Percentiles rank a stretch among this genome's conserved stretches.
Conservation (phyloP, 2,797 vertebrate genomes). For the Dromococcyx pavoninus region DNA sequence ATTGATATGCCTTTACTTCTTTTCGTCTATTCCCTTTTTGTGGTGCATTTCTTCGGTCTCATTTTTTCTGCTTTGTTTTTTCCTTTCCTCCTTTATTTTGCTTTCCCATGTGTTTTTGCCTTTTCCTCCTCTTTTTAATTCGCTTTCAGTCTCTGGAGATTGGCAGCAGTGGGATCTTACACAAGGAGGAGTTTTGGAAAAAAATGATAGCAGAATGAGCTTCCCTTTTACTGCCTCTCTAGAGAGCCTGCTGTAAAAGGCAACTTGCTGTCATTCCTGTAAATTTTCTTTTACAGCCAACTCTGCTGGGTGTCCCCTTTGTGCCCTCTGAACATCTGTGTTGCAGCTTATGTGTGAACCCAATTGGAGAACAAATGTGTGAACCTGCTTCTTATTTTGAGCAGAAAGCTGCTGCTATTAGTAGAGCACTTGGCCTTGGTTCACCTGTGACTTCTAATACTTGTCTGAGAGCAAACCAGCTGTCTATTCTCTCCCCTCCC, state of each 20-base stretch:
- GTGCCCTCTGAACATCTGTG: constrained; percentile 64
- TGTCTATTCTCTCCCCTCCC: background rate
- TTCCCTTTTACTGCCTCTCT: constrained; percentile 22
- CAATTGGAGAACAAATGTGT: constrained; percentile 38
- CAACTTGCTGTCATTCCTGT: constrained; percentile 54
- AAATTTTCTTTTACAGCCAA: constrained; percentile 52
- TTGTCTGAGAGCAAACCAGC: background rate
- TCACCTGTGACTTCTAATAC: constrained; percentile 6
- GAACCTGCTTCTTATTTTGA: constrained; percentile 58
- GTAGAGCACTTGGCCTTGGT: background rate
- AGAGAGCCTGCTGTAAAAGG: constrained; percentile 34
- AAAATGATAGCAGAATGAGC: background rate
- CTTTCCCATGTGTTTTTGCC: background rate
- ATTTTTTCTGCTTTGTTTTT: constrained; percentile 1
- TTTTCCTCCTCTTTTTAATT: background rate
- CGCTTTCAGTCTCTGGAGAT: background rate
- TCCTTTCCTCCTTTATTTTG: constrained; percentile 9
- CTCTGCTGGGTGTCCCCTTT: constrained; percentile 59
- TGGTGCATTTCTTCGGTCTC: background rate
- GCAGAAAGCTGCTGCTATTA: constrained; percentile 48
- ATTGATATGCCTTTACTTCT: background rate
- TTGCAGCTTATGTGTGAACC: constrained; percentile 37
- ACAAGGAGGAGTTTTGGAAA: background rate
- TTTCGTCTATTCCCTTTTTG: background rate
- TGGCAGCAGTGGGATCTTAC: background rate